A percentile compares a stretch with the other conserved stretches of the same genome.
Conservation (phyloP, 2,888 invertebrate genomes). For the Muscina levida region DNA sequence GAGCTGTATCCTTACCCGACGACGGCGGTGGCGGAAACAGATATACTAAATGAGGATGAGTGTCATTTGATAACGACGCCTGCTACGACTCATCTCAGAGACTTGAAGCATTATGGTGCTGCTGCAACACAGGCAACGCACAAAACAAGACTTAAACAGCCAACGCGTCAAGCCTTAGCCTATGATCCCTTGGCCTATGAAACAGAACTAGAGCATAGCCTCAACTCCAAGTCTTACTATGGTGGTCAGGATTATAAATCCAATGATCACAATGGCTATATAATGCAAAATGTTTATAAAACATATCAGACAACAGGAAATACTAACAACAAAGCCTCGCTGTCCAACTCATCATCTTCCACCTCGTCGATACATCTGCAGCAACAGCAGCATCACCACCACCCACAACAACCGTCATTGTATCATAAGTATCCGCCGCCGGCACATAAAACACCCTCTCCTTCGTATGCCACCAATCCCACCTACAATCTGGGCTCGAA, state of each 20-base stretch:
- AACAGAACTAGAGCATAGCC: conserved; percentile 21
- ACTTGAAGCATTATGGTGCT: conserved; percentile 3
- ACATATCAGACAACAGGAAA: conserved; percentile 73
- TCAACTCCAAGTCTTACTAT: conserved; percentile 51
- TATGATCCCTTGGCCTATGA: conserved; percentile 30
- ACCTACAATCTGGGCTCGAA: conserved; percentile 59
- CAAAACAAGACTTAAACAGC: conserved; percentile 15
- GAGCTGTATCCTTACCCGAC: conserved; percentile 50
- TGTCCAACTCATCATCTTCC: conserved; percentile 77
- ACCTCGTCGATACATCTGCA: conserved; percentile 72
- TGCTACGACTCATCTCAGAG: conserved; percentile 5
- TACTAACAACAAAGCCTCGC: conserved; percentile 70
- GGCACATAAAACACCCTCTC: conserved; percentile 20
- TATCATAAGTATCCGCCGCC: conserved; percentile 13
- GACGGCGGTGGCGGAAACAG: too few relatives aligned
- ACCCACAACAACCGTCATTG: neutral
- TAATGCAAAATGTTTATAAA: conserved; percentile 77
- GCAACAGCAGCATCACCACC: conserved; percentile 62
- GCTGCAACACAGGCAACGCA: neutral
- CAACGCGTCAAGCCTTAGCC: neutral
- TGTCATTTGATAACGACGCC: conserved; percentile 42
- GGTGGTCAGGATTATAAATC: conserved; percentile 51
- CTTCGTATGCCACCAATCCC: conserved; percentile 50
- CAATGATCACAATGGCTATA: conserved; percentile 73
- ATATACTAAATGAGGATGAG: conserved; percentile 27